A percentile compares a stretch with the other conserved stretches of the same genome.
Conservation (phyloP, 2,797 vertebrate species). For the Cyclopterus lumpus region DNA sequence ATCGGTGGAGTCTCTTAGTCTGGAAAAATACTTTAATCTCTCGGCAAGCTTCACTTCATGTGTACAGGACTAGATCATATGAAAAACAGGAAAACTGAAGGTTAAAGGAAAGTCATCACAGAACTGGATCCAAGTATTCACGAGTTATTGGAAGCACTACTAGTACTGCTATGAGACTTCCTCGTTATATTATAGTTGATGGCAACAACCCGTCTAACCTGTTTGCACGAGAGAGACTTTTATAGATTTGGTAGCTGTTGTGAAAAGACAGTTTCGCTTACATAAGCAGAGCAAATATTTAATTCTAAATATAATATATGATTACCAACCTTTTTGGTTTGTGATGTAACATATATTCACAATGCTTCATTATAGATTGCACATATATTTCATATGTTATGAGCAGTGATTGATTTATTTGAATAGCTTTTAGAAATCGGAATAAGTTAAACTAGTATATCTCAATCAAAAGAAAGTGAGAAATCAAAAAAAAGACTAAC, state of each 20-base stretch:
- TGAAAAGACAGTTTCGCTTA: too few species aligned
- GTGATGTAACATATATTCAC: neutral
- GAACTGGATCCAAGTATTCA: too few species aligned
- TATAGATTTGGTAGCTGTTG: neutral
- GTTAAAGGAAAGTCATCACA: too few species aligned
- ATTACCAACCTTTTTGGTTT: neutral
- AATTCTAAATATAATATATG: neutral
- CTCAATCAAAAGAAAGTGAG: neutral
- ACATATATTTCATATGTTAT: too few species aligned
- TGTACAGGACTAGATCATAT: neutral
- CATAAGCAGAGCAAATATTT: neutral
- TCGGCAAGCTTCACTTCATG: neutral
- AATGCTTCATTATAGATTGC: neutral
- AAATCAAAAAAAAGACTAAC: neutral
- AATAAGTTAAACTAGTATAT: too few species aligned
- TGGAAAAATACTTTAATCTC: neutral
- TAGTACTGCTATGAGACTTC: neutral
- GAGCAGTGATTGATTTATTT: too few species aligned
- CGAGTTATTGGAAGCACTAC: too few species aligned
- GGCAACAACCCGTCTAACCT: neutral
- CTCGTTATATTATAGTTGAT: neutral
- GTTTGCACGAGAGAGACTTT: constrained; percentile 3
- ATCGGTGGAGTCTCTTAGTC: neutral
- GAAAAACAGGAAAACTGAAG: neutral
- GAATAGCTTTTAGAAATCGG: too few species aligned